A percentile compares a stretch with the other conserved stretches of the same genome.
These are phyloP conservation scores for Dicrostonyx torquatus DNA, from an alignment of 2,797 vertebrate species.

Conservation along the genomic window DNA sequence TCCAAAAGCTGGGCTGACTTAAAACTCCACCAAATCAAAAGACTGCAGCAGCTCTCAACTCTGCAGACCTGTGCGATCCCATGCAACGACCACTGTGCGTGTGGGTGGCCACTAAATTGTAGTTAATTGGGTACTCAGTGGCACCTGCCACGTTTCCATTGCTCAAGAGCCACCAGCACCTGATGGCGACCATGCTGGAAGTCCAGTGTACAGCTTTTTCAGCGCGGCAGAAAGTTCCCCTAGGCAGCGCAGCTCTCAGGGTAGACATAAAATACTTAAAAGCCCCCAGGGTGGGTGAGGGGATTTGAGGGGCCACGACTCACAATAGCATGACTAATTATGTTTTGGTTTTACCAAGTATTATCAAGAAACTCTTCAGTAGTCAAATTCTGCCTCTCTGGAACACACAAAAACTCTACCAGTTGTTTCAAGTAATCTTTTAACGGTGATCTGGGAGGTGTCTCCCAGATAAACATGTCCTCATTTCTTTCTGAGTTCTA, in stretches of 20 bases:
- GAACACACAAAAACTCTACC: conserved; percentile 11
- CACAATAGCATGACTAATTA: background rate
- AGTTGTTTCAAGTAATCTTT: background rate
- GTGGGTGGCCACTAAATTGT: background rate
- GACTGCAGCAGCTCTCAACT: conserved; percentile 1
- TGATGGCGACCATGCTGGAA: background rate
- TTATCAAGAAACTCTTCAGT: background rate
- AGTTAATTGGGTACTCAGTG: conserved; percentile 11
- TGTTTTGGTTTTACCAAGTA: background rate
- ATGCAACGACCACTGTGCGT: background rate
- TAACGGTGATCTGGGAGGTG: background rate
- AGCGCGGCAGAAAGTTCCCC: background rate
- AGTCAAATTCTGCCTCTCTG: conserved; percentile 28
- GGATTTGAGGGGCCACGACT: background rate
- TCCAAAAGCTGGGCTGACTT: conserved; percentile 42
- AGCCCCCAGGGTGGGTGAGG: background rate
- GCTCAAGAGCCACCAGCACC: background rate
- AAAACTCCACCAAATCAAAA: conserved; percentile 53
- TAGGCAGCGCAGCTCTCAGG: background rate
- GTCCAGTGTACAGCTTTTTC: background rate
- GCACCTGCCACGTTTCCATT: background rate
- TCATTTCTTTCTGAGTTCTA: background rate
- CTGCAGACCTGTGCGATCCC: background rate
- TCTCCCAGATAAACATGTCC: background rate
- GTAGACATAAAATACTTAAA: background rate